Conservation (phyloP, 1,140 invertebrate genomes). For the Camponotus vicinus region DNA sequence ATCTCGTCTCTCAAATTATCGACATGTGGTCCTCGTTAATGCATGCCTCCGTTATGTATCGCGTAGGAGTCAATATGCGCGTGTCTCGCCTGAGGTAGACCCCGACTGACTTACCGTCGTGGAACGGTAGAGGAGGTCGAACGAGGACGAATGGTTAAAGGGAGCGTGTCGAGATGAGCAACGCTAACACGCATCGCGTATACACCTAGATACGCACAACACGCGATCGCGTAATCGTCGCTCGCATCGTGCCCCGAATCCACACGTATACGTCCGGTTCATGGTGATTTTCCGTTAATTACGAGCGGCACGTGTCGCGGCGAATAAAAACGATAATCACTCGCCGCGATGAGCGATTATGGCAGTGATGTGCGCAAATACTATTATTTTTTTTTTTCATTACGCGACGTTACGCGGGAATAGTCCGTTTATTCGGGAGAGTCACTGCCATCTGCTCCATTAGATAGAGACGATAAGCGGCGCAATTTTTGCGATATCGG, state of each 20-base stretch:
- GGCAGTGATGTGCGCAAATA: neutral
- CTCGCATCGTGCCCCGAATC: constrained; percentile 45
- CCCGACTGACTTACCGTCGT: constrained; percentile 76
- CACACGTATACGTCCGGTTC: constrained; percentile 30
- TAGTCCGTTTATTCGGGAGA: neutral
- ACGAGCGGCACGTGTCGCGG: constrained; percentile 45
- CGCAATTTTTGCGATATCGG: neutral
- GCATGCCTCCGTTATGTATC: constrained; percentile 18
- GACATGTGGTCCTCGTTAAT: neutral
- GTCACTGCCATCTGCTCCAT: neutral
- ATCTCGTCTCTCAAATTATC: neutral
- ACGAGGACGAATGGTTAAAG: constrained; percentile 65
- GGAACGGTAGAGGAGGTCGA: constrained; percentile 60
- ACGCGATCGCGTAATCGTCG: constrained; percentile 74
- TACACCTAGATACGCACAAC: constrained; percentile 3
- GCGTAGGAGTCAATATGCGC: constrained; percentile 78
- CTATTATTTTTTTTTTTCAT: neutral
- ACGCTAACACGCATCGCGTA: constrained; percentile 59
- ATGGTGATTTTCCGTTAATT: constrained; percentile 73
- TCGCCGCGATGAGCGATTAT: constrained; percentile 30
- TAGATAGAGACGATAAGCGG: constrained; percentile 14
- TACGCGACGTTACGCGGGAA: neutral
- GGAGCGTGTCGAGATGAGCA: constrained; percentile 73
- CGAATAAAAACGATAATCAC: constrained; percentile 54
- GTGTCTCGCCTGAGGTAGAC: constrained; percentile 77